A percentile compares a stretch with the other conserved stretches of the same genome.
Evolutionary conservation across 2,888 invertebrate genomes (phyloP).

Genomic region (Himalopsyche kuldschensis): DNA sequence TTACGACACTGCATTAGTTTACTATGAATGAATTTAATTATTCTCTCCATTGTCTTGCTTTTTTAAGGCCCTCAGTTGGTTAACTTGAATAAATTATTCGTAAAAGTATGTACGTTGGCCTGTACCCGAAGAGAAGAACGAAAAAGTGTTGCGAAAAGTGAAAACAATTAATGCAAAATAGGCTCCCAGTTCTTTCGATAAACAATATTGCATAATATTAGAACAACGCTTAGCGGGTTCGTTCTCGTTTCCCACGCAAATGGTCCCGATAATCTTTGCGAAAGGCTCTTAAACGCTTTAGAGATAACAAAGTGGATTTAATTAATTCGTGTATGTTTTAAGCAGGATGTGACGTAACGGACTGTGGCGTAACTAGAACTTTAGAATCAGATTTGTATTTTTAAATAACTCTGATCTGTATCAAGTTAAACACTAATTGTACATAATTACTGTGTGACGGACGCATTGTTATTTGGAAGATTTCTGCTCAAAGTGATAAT

Average conservation of each 20-base stretch:
- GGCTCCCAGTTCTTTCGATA: slow-evolving; percentile 14
- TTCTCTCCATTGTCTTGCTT: not conserved
- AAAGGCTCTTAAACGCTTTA: not conserved
- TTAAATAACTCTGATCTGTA: not conserved
- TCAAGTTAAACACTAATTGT: not conserved
- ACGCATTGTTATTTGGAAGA: no score
- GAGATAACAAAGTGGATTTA: not conserved
- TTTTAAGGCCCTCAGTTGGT: not conserved
- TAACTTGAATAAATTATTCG: not conserved
- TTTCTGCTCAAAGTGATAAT: no score
- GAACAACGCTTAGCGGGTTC: not conserved
- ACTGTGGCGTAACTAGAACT: no score
- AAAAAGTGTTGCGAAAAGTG: slow-evolving; percentile 16
- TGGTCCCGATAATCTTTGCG: not conserved
- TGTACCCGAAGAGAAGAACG: not conserved
- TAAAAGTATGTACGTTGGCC: not conserved
- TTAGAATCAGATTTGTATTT: not conserved
- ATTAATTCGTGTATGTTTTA: not conserved
- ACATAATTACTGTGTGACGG: not conserved
- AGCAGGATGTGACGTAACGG: not conserved
- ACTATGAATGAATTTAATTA: not conserved
- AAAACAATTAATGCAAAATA: slow-evolving; percentile 18
- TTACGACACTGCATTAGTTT: not conserved
- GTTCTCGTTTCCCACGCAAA: not conserved
- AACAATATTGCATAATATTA: not conserved